Percentiles rank a stretch among this genome's conserved stretches.
Evolutionary conservation across 2,113 vertebrate species (phyloP).

Genomic region (Phalacrocorax pelagicus): DNA sequence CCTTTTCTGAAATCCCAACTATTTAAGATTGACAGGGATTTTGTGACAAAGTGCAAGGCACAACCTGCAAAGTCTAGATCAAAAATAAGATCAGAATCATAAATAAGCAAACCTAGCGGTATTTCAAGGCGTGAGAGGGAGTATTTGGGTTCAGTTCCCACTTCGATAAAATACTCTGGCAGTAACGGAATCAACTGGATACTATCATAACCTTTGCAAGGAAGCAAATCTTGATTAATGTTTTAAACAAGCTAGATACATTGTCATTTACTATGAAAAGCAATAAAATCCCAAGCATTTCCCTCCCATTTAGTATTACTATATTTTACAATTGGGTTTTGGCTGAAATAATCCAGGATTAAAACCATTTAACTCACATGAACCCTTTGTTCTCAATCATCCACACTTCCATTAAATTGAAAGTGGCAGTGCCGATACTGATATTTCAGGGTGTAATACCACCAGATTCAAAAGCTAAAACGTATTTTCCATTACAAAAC

Average conservation of each 20-base stretch:
- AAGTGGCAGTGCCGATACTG: background rate
- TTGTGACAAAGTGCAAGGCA: background rate
- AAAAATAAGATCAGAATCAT: background rate
- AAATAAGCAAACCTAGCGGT: background rate
- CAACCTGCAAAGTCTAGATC: background rate
- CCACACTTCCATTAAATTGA: background rate
- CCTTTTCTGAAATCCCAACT: background rate
- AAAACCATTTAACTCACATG: conserved; percentile 9
- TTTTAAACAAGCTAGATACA: background rate
- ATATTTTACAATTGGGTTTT: background rate
- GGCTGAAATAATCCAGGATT: conserved; percentile 32
- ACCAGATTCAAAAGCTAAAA: background rate
- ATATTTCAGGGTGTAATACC: background rate
- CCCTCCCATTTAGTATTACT: background rate
- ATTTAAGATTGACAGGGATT: background rate
- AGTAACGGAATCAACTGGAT: background rate
- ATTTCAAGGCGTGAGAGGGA: background rate
- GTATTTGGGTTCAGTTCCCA: background rate
- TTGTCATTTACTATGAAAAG: background rate
- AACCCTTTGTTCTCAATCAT: conserved; percentile 22
- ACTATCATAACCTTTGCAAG: background rate
- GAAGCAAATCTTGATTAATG: background rate
- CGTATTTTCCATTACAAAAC: background rate
- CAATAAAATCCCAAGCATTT: background rate
- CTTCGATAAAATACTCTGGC: background rate